Base-by-base conservation (phyloP, 1,140 invertebrate species). In the Brachionus rubens region DNA sequence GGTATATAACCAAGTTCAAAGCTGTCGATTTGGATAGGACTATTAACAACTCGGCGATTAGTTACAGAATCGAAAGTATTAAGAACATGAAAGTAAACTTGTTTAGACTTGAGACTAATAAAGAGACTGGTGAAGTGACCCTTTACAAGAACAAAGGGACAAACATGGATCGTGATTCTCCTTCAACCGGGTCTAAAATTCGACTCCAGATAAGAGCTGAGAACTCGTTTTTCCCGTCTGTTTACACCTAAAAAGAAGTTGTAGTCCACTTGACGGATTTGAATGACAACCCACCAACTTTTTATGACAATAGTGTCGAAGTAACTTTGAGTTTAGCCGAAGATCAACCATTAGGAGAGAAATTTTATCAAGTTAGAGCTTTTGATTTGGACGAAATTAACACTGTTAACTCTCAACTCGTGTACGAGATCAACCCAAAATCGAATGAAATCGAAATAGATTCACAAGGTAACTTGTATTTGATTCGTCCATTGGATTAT, bases 321-420 rank as follows among this genome's bases (percentile, higher is more conserved):
- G 26, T 36, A 26, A 12, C 19, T 28, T 24, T 48, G 2, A 72
- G n/a, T 21, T 48, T 54, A 14, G 9, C 59, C 9, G 68, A 72
- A 47, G 68, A 72, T 50, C 24, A 50, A 21, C 10, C 19, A 10
- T 10, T 72, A 9, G 30, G 36, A 4, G 47, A 48, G 12, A 48
- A 48, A 54, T 50, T 72, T 40, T 72, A 72, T 50, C 46, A 72
- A 47, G 33, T 72, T 33, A 72, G 50, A 72, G 46, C 46, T 3
- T 40, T 40, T 50, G 68, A 72, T 30, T 26, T 50, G 9, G 68
- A 72, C 14, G 68, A 72, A 56, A 10, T 16, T 7, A 10, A 46
- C 3, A 36, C 43, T 50, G 43, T 50, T 7, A 72, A 72, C 41
- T 36, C 46, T 21, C 43, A 72, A 4, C 24, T 72, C 1, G 50